Conservation (phyloP, 2,888 invertebrate species). For the Heliconius hortense region DNA sequence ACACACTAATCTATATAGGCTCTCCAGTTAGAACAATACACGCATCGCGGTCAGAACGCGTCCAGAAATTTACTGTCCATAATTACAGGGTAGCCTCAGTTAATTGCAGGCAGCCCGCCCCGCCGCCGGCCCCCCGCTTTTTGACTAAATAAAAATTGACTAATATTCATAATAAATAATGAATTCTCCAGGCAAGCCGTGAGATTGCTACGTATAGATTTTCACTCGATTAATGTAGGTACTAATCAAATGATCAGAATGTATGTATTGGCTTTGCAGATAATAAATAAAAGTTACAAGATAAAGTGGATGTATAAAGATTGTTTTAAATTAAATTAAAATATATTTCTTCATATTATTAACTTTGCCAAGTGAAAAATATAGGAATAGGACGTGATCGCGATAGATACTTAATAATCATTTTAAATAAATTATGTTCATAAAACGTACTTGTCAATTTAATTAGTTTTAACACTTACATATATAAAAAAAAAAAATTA, state of each 20-base stretch:
- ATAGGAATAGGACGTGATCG: no score
- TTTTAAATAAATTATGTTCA: no score
- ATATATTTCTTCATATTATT: background rate
- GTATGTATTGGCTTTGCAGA: conserved; percentile 38
- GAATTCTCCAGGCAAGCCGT: conserved; percentile 73
- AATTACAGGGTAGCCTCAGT: conserved; percentile 91
- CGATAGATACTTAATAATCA: no score
- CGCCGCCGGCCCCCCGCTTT: conserved; percentile 72
- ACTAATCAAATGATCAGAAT: conserved; percentile 52
- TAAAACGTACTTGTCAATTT: no score
- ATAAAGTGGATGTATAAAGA: background rate
- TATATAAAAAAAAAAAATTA: no score
- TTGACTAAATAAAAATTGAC: conserved; percentile 82
- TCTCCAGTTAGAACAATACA: conserved; percentile 76
- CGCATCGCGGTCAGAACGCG: conserved; percentile 78
- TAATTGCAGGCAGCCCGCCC: conserved; percentile 86
- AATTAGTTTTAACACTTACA: no score
- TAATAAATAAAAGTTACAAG: conserved; percentile 32
- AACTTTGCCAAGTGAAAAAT: background rate
- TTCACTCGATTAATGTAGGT: conserved; percentile 68
- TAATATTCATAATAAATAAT: conserved; percentile 83
- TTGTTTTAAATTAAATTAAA: background rate
- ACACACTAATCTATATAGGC: conserved; percentile 68
- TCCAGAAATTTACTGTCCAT: conserved; percentile 92
- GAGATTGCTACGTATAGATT: conserved; percentile 73